Evolutionary conservation across 2,113 vertebrate species (phyloP), one percentile per base, ranked within the genome.

Genomic region (Percina caprodes): DNA sequence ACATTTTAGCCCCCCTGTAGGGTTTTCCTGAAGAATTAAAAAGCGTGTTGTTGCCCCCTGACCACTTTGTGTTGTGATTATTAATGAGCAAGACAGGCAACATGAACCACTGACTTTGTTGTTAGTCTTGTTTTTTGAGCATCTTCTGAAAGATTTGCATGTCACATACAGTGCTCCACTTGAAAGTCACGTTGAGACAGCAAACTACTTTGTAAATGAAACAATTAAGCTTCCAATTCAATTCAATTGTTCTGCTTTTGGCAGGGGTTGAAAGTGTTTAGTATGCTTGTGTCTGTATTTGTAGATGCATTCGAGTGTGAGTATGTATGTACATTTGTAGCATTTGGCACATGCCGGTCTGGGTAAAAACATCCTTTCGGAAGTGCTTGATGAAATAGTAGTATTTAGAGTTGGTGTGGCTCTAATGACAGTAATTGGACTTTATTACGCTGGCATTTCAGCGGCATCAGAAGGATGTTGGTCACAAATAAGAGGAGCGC

Each of bases 341-440:
- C 56, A 66, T 77, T 70, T 67, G 12, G 67, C 48, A 74, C 13
- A 13, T 78, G 71, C 49, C 11, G 1, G 60, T 76, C 69, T 60
- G 67, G 74, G 69, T 74, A 63, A 65, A 79, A 70, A 24, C 79
- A 63, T 84, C 80, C 61, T 68, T 74, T 87, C 13, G 26, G 87
- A 91, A 86, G 79, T 56, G 24, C 63, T 74, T 56, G 49, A 66
- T 59, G 26, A 83, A 93, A 92, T 89, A 67, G 88, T 77, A 55
- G 89, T 78, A 33, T 23, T 94, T 81, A 83, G 58, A 69, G 75
- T n/a, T 62, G 60, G 42, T 24, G 7, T 77, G 33, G 30, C 58
- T 3, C 26, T 82, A 79, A 93, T 90, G 69, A 84, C 80, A 56
- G 79, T 91, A 63, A 92, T 92, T 81, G 85, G 39, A 75, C 55